phyloP scores from a whole-genome alignment of 2,797 vertebrate genomes.

The Sarcophilus harrisii region DNA sequence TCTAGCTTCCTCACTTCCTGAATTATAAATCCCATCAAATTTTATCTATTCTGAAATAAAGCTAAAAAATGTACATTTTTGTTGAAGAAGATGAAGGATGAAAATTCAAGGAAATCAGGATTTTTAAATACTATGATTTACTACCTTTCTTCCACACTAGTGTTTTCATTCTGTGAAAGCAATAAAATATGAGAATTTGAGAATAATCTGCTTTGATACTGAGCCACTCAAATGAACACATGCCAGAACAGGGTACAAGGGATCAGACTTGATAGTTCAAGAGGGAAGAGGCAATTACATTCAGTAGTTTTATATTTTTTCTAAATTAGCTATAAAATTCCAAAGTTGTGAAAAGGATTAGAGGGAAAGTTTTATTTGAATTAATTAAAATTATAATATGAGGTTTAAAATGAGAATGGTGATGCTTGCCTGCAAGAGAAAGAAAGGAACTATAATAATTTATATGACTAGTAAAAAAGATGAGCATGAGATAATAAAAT shows the following conservation, averaged over 20 bases:
- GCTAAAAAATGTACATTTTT: neutral
- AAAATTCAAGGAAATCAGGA: neutral
- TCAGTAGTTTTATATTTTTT: neutral
- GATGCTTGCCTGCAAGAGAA: neutral
- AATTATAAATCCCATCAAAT: neutral
- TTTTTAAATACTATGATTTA: neutral
- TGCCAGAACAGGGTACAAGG: neutral
- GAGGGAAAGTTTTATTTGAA: constrained; percentile 1
- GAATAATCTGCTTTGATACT: neutral
- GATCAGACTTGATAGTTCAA: neutral
- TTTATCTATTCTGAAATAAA: neutral
- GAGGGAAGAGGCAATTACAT: neutral
- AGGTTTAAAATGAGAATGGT: neutral
- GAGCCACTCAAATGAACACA: neutral
- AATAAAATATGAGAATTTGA: constrained; percentile 42
- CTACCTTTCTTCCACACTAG: constrained; percentile 45
- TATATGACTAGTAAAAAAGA: neutral
- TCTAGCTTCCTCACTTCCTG: neutral
- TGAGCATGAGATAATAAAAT: neutral
- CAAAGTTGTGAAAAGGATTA: neutral
- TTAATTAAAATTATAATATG: constrained; percentile 9
- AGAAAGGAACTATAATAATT: neutral
- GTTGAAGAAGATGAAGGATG: neutral
- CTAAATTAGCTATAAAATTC: neutral
- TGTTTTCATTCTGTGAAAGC: constrained; percentile 48